Percentiles rank a stretch among this genome's conserved stretches.
Evolutionary conservation across 2,113 vertebrate species (phyloP).

Genomic region (Menura novaehollandiae): DNA sequence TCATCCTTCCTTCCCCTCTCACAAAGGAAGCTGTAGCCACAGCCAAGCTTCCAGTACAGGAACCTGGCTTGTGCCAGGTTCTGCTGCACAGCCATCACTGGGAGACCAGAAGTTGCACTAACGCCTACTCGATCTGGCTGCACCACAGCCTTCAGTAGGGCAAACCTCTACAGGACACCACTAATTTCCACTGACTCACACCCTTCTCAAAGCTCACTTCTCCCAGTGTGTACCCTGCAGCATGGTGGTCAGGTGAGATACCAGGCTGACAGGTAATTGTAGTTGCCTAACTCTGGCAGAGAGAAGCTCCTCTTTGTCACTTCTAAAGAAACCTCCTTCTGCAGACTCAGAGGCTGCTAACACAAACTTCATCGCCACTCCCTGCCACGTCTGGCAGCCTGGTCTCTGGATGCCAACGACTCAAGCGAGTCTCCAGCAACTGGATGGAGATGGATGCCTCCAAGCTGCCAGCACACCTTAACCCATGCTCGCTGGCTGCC

Average conservation of each 20-base stretch:
- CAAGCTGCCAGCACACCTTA: not conserved
- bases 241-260: fast-evolving
- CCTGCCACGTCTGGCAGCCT: not conserved
- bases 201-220: not conserved
- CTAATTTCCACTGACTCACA: not conserved
- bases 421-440: fast-evolving
- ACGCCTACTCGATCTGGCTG: not conserved
- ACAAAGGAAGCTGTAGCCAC: not conserved
- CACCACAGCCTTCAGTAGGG: not conserved
- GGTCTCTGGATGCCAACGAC: not conserved
- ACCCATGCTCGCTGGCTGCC: fast-evolving
- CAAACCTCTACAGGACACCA: not conserved
- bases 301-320: not conserved
- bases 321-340: not conserved
- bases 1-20: not conserved
- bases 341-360: not conserved
- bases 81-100: not conserved
- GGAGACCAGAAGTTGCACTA: not conserved
- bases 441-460: not conserved
- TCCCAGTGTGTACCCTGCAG: fast-evolving
- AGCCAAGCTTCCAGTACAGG: not conserved
- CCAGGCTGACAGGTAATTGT: not conserved
- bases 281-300: not conserved
- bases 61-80: not conserved
- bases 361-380: not conserved